phyloP scores from a whole-genome alignment of 2,113 vertebrate species.

The Redunca redunca region DNA sequence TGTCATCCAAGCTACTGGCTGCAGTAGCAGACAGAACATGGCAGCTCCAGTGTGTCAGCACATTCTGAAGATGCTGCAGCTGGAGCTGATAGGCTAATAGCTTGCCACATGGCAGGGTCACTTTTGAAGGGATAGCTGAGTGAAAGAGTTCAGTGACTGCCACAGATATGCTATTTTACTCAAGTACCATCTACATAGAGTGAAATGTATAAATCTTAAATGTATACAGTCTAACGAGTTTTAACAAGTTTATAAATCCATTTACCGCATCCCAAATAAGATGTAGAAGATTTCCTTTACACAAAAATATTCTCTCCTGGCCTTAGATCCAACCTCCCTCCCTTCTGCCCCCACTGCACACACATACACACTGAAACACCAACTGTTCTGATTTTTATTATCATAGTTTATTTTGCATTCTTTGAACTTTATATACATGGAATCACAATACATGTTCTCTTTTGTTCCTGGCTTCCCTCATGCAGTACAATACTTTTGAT shows the following conservation, averaged over 20 bases:
- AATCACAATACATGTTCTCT: not conserved
- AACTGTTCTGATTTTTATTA: constrained; percentile 20
- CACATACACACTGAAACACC: not conserved
- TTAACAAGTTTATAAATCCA: not conserved
- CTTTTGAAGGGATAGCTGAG: not conserved
- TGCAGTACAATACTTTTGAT: not conserved
- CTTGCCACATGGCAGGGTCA: not conserved
- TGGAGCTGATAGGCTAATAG: not conserved
- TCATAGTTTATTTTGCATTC: constrained; percentile 14
- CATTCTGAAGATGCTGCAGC: not conserved
- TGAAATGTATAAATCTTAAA: not conserved
- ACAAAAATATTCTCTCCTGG: not conserved
- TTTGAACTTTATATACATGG: constrained; percentile 28
- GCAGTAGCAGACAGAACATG: not conserved
- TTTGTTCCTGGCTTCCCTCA: not conserved
- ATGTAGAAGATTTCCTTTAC: not conserved
- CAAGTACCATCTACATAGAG: not conserved
- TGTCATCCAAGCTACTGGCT: not conserved
- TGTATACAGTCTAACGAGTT: not conserved
- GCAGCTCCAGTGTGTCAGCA: not conserved
- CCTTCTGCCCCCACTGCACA: not conserved
- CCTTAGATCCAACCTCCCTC: not conserved
- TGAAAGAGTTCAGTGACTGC: not conserved
- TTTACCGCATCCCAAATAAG: not conserved
- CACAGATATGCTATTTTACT: not conserved